These are phyloP conservation scores for Plutella xylostella DNA, from an alignment of 2,888 invertebrate species.

Conservation along the genomic window DNA sequence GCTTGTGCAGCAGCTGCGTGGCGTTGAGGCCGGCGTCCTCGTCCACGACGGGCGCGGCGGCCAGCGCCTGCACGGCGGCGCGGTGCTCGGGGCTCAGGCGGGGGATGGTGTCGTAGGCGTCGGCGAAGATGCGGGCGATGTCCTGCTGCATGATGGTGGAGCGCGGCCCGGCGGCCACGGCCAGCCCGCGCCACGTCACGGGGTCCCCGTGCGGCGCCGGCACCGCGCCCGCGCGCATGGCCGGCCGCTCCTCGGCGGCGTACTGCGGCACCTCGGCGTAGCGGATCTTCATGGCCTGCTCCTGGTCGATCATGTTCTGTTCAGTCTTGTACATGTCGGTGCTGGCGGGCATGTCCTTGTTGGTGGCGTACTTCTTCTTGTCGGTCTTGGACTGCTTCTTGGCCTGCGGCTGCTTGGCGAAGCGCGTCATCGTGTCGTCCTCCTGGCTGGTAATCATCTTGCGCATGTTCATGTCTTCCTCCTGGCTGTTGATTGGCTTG, in stretches of 20 bases:
- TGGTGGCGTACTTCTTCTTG: neutral
- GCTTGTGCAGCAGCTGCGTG: slow-evolving; percentile 40
- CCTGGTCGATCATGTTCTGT: neutral
- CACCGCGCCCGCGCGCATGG: neutral
- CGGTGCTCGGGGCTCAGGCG: slow-evolving; percentile 31
- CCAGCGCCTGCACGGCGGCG: slow-evolving; percentile 37
- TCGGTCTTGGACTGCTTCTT: neutral
- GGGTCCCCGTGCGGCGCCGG: slow-evolving; percentile 26
- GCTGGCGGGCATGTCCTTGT: neutral
- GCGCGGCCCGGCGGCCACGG: slow-evolving; percentile 29
- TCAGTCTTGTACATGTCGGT: neutral
- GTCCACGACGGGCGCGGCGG: slow-evolving; percentile 25
- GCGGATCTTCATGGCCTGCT: neutral
- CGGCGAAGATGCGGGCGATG: slow-evolving; percentile 38
- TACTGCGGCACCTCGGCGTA: neutral
- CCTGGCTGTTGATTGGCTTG: neutral
- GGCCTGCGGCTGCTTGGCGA: neutral
- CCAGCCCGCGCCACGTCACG: slow-evolving; percentile 32
- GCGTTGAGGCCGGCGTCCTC: slow-evolving; percentile 35
- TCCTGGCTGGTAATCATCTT: slow-evolving; percentile 15
- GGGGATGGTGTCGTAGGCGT: slow-evolving; percentile 41
- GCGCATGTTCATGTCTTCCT: neutral
- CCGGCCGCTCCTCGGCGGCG: neutral
- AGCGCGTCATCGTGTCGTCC: no score
- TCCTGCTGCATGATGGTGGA: slow-evolving; percentile 27